Percentiles rank a stretch among this genome's conserved stretches.
These are phyloP conservation scores for Bettongia penicillata DNA, from an alignment of 2,113 vertebrate genomes.

Conservation along the genomic window DNA sequence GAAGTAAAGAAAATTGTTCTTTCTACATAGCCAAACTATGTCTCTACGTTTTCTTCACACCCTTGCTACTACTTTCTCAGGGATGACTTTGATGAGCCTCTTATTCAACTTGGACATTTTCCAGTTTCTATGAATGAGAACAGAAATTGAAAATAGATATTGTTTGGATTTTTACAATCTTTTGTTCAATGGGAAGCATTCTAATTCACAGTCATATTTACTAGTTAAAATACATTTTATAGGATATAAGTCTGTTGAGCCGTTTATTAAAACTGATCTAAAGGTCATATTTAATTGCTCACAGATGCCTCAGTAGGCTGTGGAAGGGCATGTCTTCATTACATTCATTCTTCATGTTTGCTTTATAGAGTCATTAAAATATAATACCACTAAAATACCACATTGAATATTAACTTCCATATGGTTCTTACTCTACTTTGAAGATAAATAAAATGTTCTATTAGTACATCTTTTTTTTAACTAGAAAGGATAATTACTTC, in stretches of 20 bases:
- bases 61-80: not conserved
- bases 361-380: not conserved
- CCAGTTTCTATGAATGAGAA: not conserved
- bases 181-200: not conserved
- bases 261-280: not conserved
- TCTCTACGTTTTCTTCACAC: not conserved
- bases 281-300: not conserved
- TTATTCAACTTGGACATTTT: not conserved
- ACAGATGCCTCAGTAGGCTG: not conserved
- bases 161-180: not conserved
- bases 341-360: conserved; percentile 3
- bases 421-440: not conserved
- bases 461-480: not conserved
- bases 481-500: not conserved
- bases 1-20: not conserved
- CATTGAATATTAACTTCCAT: conserved; percentile 9
- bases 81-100: not conserved
- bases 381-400: not conserved
- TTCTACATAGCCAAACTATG: not conserved
- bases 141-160: not conserved
- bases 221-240: not conserved
- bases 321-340: not conserved
- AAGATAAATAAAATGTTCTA: not conserved
- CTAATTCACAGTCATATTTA: not conserved
- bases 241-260: not conserved